Base-by-base conservation (phyloP, 1,140 invertebrate genomes). In the Hyles euphorbiae region DNA sequence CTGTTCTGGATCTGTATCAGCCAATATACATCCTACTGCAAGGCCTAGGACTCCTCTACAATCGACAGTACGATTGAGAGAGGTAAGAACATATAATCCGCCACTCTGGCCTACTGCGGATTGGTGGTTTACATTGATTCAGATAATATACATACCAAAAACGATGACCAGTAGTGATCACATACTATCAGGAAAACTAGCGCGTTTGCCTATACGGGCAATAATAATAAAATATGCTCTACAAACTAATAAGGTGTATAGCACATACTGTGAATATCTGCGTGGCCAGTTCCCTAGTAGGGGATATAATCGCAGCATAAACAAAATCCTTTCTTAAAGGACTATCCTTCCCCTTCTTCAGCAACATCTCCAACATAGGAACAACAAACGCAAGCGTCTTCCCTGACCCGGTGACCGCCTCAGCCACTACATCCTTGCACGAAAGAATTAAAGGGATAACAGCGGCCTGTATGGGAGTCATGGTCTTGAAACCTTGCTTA, bases 381-480 rank as follows among this genome's bases (percentile, higher is more conserved):
- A 99, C 93, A 7, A 99, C 82, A 90, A 99, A 99, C 0, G 97
- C 97, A 49, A 99, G 81, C 0, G 98, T 99, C 90, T 99, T 99
- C 0, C 98, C 98, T 78, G 97, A 98, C 3, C 98, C 98, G 22
- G 98, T 99, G 0, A 98, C 96, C 34, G 98, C 98, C 90, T 99
- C 97, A 5, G 95, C 98, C 3, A 95, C 96, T n/a, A 99, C 96
- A 92, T 99, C 98, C 90, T 98, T 98, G 60, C 96, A 95, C 36
- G 92, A 93, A 12, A 99, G 76, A 56, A 99, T 91, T 48, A 97
- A 84, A n/a, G 98, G 98, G 76, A 99, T 99, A 62, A 95, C 94
- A 3, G 96, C 95, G 22, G 95, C 95, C 92, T 98, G 90, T 32
- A 87, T 85, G 1, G 86, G 83, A 12, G 83, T 88, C 83, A 87